Evolutionary conservation across 2,113 vertebrate genomes (phyloP).

Genomic region (Lampris megalopsis): DNA sequence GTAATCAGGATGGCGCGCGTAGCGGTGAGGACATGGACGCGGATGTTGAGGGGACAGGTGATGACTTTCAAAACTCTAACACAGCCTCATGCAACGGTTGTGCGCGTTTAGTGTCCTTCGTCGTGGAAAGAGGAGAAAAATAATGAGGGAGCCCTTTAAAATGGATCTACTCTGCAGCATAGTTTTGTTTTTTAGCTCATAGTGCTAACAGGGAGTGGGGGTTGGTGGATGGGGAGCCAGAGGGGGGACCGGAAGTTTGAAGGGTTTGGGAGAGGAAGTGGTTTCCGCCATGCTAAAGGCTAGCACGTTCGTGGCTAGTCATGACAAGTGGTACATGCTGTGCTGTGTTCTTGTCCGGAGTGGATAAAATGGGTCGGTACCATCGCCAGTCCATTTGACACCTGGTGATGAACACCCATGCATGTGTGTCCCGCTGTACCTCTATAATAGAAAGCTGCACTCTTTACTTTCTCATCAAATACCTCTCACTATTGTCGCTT

Average conservation of each 20-base stretch:
- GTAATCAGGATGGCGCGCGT: conserved; percentile 25
- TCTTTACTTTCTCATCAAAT: conserved; percentile 20
- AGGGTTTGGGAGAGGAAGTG: conserved; percentile 37
- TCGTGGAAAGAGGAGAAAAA: conserved; percentile 54
- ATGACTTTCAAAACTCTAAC: conserved; percentile 71
- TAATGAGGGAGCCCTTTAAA: conserved; percentile 83
- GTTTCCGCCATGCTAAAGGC: conserved; percentile 38
- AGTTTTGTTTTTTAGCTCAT: conserved; percentile 79
- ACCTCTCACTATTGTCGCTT: conserved; percentile 39
- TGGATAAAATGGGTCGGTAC: conserved; percentile 50
- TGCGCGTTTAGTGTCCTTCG: conserved; percentile 49
- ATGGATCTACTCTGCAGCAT: conserved; percentile 83
- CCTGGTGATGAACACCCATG: conserved; percentile 43
- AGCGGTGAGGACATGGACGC: conserved; percentile 56
- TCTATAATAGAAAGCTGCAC: conserved; percentile 45
- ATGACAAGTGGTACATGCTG: conserved; percentile 46
- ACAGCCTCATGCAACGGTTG: conserved; percentile 75
- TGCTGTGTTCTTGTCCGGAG: conserved; percentile 46
- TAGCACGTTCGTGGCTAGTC: conserved; percentile 38
- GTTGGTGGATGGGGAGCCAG: conserved; percentile 23
- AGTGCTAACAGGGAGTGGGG: conserved; percentile 59
- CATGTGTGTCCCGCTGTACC: conserved; percentile 36
- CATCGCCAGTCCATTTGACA: conserved; percentile 41
- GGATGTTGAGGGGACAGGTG: conserved; percentile 79
- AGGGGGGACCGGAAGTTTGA: conserved; percentile 16